Percentiles rank a stretch among this genome's conserved stretches.
phyloP scores from a whole-genome alignment of 64 coral and sea anemone species.

The Montipora capricornis region DNA sequence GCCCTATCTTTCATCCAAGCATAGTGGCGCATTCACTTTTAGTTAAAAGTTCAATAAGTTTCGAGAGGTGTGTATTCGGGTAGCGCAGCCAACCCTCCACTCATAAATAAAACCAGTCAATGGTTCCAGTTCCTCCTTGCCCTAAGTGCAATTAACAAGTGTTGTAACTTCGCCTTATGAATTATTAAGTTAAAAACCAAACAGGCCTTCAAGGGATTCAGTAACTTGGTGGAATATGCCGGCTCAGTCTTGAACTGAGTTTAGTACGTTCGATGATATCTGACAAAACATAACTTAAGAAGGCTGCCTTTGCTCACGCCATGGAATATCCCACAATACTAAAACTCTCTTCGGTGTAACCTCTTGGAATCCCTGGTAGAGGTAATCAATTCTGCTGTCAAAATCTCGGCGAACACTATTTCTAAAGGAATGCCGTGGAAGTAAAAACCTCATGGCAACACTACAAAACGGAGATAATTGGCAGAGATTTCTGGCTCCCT shows the following conservation, averaged over 20 bases:
- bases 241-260: neutral
- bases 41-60: too few species aligned
- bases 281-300: too few species aligned
- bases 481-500: neutral
- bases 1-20: too few species aligned
- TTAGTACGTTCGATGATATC: neutral
- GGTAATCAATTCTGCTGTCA: neutral
- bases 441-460: neutral
- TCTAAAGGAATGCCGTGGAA: neutral
- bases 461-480: neutral
- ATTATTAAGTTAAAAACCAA: conserved; percentile 3
- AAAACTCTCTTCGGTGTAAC: neutral
- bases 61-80: too few species aligned
- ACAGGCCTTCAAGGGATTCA: neutral
- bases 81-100: neutral
- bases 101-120: neutral
- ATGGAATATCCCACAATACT: too few species aligned
- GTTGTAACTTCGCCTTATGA: neutral
- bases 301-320: too few species aligned
- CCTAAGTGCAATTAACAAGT: conserved; percentile 39
- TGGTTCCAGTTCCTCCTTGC: neutral
- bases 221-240: neutral
- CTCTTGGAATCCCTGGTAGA: neutral
- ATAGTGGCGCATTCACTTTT: too few species aligned
- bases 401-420: neutral